Conservation (phyloP, 2,888 invertebrate genomes). For the Drosophila acutilabella region DNA sequence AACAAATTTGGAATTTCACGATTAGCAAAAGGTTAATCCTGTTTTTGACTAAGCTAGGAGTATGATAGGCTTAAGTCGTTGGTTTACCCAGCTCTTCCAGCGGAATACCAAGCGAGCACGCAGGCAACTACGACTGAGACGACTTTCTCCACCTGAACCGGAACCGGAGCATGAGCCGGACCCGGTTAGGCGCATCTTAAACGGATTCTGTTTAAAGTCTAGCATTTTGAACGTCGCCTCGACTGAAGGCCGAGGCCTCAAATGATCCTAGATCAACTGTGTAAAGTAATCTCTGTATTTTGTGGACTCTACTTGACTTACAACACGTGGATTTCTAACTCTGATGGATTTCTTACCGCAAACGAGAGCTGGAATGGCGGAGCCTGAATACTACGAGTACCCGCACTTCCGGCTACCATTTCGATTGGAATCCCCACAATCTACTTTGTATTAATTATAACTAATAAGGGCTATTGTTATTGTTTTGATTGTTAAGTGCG, state of each 20-base stretch:
- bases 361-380: constrained; percentile 75
- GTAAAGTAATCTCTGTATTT: background rate
- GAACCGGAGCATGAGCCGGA: constrained; percentile 48
- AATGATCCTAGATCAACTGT: constrained; percentile 29
- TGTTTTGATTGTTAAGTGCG: constrained; percentile 9
- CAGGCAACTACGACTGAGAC: constrained; percentile 82
- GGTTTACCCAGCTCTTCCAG: constrained; percentile 84
- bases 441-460: constrained; percentile 32
- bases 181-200: constrained; percentile 82
- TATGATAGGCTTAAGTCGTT: background rate
- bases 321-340: background rate
- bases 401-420: constrained; percentile 77
- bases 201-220: constrained; percentile 83
- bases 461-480: constrained; percentile 65
- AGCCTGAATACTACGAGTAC: constrained; percentile 55
- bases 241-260: constrained; percentile 46
- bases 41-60: no score
- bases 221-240: constrained; percentile 72
- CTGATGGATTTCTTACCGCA: constrained; percentile 68
- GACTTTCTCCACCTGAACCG: constrained; percentile 68
- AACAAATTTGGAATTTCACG: background rate
- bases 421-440: constrained; percentile 6
- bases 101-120: constrained; percentile 83
- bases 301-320: constrained; percentile 20
- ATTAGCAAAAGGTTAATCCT: background rate